phyloP scores from a whole-genome alignment of 2,797 vertebrate species.

The Pangasius krempfi region DNA sequence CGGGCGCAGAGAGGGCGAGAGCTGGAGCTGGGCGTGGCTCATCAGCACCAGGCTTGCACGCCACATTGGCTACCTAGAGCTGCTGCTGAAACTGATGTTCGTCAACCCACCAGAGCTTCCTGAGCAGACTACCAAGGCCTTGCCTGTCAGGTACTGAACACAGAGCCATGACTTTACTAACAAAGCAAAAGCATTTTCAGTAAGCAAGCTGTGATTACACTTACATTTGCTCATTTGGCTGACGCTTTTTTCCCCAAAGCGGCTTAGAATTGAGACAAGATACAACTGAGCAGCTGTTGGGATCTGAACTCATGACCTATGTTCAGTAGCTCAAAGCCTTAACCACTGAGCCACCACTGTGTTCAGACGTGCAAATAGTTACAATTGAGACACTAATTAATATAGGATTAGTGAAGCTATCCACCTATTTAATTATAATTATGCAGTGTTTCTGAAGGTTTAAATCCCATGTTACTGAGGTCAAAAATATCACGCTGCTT shows the following conservation, averaged over 20 bases:
- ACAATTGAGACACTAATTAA: not conserved
- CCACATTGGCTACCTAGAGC: slow-evolving; percentile 92
- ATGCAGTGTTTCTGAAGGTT: not conserved
- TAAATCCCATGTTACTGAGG: not conserved
- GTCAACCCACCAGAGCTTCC: slow-evolving; percentile 96
- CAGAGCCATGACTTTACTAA: not conserved
- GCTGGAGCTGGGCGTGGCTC: slow-evolving; percentile 96
- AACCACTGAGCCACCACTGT: not conserved
- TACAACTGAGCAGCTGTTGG: not conserved
- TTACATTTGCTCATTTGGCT: not conserved
- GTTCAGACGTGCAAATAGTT: not conserved
- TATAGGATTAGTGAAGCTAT: not conserved
- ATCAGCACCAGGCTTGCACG: slow-evolving; percentile 91
- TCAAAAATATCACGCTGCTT: slow-evolving; percentile 2
- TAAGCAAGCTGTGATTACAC: not conserved
- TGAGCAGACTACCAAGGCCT: slow-evolving; percentile 95
- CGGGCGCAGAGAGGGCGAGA: slow-evolving; percentile 91
- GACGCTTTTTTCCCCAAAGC: not conserved
- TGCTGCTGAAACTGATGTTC: slow-evolving; percentile 97
- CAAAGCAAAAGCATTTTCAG: not conserved
- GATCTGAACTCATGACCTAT: not conserved
- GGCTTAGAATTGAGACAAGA: not conserved
- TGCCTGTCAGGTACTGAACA: slow-evolving; percentile 88
- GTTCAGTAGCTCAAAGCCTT: not conserved
- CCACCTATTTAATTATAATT: not conserved